Conservation (phyloP, 1,140 invertebrate species). For the Microplitis mediator region DNA sequence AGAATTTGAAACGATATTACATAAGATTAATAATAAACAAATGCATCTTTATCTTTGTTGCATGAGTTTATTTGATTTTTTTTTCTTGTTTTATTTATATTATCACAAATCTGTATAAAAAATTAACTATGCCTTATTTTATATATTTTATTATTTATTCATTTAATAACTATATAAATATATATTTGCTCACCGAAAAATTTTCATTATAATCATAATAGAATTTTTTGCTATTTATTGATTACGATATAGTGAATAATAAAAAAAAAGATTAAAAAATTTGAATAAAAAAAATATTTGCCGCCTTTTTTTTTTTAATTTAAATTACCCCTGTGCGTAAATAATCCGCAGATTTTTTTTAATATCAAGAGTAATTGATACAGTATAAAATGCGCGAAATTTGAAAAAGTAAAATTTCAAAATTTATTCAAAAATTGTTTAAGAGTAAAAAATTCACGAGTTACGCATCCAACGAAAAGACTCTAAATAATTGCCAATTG, state of each 20-base stretch:
- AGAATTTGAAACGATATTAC: slow-evolving; percentile 63
- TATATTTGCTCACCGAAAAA: neutral
- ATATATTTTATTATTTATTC: neutral
- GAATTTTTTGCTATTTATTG: slow-evolving; percentile 2
- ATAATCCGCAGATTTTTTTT: neutral
- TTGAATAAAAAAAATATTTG: neutral
- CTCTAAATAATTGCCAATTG: too few species aligned
- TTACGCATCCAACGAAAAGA: too few species aligned
- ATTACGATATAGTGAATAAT: neutral
- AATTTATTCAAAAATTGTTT: too few species aligned
- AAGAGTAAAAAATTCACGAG: too few species aligned
- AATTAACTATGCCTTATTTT: too few species aligned
- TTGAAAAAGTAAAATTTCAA: too few species aligned
- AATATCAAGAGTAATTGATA: neutral
- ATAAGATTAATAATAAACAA: slow-evolving; percentile 64
- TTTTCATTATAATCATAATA: neutral
- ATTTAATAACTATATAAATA: slow-evolving; percentile 8
- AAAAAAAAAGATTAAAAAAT: neutral
- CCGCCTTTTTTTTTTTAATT: neutral
- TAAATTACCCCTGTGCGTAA: neutral
- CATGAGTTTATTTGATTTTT: slow-evolving; percentile 20
- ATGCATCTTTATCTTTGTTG: slow-evolving; percentile 56
- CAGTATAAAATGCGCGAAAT: too few species aligned
- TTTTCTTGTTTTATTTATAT: neutral
- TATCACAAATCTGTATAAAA: too few species aligned